A percentile compares a stretch with the other conserved stretches of the same genome.
These are phyloP conservation scores for Girardia tigrina DNA, from an alignment of 2,888 invertebrate species.

Conservation along the genomic window DNA sequence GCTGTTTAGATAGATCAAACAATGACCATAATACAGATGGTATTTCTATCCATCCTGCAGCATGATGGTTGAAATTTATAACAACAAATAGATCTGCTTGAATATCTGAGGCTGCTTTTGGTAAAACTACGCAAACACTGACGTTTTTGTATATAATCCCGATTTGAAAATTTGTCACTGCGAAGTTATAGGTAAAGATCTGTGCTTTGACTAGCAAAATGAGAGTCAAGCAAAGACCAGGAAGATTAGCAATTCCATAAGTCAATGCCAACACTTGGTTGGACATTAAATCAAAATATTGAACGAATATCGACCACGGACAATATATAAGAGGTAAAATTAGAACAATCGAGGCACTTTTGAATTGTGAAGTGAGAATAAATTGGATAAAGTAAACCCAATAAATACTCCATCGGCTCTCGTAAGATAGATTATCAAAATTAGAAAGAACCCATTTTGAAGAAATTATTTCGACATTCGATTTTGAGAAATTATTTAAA, in stretches of 20 bases:
- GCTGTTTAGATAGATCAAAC: slow-evolving; percentile 51
- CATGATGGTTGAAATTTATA: slow-evolving; percentile 3
- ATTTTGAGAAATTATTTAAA: no score
- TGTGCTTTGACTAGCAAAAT: not conserved
- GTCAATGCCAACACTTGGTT: slow-evolving; percentile 1
- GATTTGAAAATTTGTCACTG: not conserved
- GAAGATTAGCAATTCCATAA: slow-evolving; percentile 4
- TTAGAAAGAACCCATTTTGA: not conserved
- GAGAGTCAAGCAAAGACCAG: not conserved
- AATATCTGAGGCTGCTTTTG: not conserved
- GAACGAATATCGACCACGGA: slow-evolving; percentile 8
- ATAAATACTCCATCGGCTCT: not conserved
- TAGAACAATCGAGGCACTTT: slow-evolving; percentile 16
- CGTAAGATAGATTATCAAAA: not conserved
- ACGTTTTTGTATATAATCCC: not conserved
- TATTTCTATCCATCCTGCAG: slow-evolving; percentile 44
- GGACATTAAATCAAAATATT: slow-evolving; percentile 20
- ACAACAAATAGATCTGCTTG: not conserved
- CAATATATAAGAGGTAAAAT: slow-evolving; percentile 11
- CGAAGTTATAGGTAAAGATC: slow-evolving; percentile 2
- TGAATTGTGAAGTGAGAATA: slow-evolving; percentile 15
- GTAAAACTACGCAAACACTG: slow-evolving; percentile 5
- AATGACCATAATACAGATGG: slow-evolving; percentile 50
- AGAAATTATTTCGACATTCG: not conserved
- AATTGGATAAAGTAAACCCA: slow-evolving; percentile 16